Percentiles rank a stretch among this genome's conserved stretches.
Conservation (phyloP, 2,797 vertebrate species). For the Myoxocephalus aenaeus region DNA sequence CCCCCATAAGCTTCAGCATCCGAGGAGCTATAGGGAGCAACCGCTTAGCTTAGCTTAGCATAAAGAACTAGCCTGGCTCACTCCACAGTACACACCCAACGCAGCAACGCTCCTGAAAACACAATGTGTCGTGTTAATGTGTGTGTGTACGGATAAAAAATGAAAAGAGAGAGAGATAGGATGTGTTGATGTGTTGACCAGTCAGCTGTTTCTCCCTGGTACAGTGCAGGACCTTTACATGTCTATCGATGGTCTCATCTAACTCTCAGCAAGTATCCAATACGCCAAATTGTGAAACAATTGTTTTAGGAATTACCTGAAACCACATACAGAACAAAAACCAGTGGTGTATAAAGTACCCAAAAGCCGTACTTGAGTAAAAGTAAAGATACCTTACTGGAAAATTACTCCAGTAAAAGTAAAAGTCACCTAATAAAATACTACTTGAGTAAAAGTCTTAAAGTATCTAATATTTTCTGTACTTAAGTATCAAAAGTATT, state of each 20-base stretch:
- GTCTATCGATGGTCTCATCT: too few relatives aligned
- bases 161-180: neutral
- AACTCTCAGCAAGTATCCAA: neutral
- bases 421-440: too few relatives aligned
- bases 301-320: neutral
- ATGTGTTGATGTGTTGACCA: neutral
- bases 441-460: too few relatives aligned
- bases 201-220: neutral
- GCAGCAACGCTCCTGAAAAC: neutral
- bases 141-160: neutral
- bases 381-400: too few relatives aligned
- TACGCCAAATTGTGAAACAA: neutral
- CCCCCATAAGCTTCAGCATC: neutral
- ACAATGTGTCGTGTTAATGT: neutral
- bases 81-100: neutral
- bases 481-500: too few relatives aligned
- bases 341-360: too few relatives aligned
- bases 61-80: neutral
- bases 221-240: neutral
- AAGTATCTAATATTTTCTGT: too few relatives aligned
- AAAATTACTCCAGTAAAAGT: too few relatives aligned
- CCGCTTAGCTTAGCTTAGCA: neutral
- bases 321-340: too few relatives aligned
- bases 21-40: neutral
- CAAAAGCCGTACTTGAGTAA: too few relatives aligned